These are phyloP conservation scores for Laticauda laticaudata DNA, from an alignment of 2,113 vertebrate genomes.

Conservation along the genomic window DNA sequence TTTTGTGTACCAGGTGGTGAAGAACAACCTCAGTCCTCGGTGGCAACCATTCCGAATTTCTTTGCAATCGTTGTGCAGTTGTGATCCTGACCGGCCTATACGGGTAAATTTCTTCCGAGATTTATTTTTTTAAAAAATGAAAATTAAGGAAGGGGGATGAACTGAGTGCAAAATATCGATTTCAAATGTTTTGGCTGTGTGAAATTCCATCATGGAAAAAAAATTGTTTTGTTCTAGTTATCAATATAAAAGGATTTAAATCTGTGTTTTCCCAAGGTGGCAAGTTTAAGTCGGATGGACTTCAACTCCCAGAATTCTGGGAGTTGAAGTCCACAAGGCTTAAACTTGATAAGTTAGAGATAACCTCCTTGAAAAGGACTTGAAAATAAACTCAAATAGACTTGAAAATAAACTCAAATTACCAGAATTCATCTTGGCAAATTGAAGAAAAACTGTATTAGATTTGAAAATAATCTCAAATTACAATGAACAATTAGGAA, in stretches of 20 bases:
- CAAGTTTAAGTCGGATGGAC: neutral
- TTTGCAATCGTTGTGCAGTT: constrained; percentile 66
- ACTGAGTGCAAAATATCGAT: neutral
- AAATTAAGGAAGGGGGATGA: neutral
- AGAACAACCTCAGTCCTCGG: constrained; percentile 67
- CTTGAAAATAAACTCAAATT: too few relatives aligned
- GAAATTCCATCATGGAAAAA: neutral
- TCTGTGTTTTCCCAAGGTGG: neutral
- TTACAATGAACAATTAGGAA: neutral
- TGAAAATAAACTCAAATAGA: too few relatives aligned
- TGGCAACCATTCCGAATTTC: constrained; percentile 68
- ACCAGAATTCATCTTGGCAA: neutral
- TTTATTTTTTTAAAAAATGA: neutral
- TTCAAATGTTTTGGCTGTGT: neutral
- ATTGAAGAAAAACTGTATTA: too few relatives aligned
- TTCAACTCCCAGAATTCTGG: neutral
- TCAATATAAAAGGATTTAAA: neutral
- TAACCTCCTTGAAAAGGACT: too few relatives aligned
- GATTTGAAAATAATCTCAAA: neutral
- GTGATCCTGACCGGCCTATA: constrained; percentile 57
- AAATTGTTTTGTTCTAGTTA: neutral
- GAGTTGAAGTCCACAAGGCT: neutral
- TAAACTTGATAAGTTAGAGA: neutral
- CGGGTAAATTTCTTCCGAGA: constrained; percentile 45
- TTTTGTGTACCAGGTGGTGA: constrained; percentile 58